These are phyloP conservation scores for Lasioglossum zephyrum DNA, from an alignment of 2,888 invertebrate genomes.

Conservation along the genomic window DNA sequence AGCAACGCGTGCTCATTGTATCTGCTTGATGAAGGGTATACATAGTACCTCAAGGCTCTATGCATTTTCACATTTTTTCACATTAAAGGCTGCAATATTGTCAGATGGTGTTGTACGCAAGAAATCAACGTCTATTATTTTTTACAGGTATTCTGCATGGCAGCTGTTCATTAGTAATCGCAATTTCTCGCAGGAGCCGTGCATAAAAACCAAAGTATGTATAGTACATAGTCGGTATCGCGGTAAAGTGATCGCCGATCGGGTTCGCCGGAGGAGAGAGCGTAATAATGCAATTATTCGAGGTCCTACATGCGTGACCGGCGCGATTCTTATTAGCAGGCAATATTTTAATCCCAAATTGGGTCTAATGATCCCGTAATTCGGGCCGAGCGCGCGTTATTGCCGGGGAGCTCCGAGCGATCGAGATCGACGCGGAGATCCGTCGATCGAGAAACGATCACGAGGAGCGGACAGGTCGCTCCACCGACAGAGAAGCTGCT, in stretches of 20 bases:
- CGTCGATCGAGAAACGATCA: conserved; percentile 18
- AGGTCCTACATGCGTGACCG: conserved; percentile 60
- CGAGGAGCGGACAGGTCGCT: conserved; percentile 37
- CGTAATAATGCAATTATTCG: conserved; percentile 78
- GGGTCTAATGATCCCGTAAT: conserved; percentile 77
- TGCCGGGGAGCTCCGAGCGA: conserved; percentile 48
- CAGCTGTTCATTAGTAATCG: neutral
- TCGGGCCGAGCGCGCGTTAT: conserved; percentile 61
- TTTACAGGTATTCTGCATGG: too few species aligned
- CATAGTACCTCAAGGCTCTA: neutral
- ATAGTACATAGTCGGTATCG: neutral
- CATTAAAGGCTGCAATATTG: neutral
- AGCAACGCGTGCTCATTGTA: neutral
- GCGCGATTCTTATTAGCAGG: conserved; percentile 81
- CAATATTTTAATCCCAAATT: conserved; percentile 83
- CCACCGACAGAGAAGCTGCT: conserved; percentile 18
- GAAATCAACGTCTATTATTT: too few species aligned
- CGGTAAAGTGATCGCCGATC: neutral
- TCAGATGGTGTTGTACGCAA: too few species aligned
- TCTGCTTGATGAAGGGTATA: neutral
- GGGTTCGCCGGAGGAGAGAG: neutral
- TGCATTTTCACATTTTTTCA: neutral
- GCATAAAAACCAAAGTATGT: neutral
- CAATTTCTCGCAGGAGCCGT: neutral
- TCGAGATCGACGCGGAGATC: neutral